Percentiles rank a stretch among this genome's conserved stretches.
Conservation (phyloP, 2,888 invertebrate genomes). For the Andrena haemorrhoa region DNA sequence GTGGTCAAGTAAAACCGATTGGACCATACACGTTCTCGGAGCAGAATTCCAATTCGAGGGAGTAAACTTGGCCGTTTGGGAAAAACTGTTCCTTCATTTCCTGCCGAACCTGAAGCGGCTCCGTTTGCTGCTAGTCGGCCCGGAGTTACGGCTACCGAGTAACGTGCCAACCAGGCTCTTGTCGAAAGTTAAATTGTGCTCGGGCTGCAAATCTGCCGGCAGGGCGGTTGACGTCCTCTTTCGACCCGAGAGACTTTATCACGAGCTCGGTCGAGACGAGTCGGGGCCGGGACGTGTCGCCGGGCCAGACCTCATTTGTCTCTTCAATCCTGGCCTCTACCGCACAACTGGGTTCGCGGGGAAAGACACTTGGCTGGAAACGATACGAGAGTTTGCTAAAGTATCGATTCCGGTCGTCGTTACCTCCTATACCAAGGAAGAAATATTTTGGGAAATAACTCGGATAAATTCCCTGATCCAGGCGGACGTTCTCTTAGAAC, state of each 20-base stretch:
- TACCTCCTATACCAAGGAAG: conserved; percentile 89
- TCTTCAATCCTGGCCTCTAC: conserved; percentile 90
- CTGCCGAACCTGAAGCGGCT: conserved; percentile 87
- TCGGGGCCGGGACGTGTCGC: conserved; percentile 51
- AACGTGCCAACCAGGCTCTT: conserved; percentile 87
- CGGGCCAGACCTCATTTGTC: conserved; percentile 86
- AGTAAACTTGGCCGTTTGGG: conserved; percentile 89
- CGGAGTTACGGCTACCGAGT: conserved; percentile 87
- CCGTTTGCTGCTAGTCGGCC: conserved; percentile 88
- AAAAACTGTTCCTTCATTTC: conserved; percentile 89
- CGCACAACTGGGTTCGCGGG: conserved; percentile 88
- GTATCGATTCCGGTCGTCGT: conserved; percentile 87
- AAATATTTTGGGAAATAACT: conserved; percentile 88
- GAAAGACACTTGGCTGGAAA: conserved; percentile 89
- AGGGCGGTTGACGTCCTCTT: conserved; percentile 75
- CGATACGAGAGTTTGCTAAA: conserved; percentile 87
- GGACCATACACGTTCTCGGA: conserved; percentile 87
- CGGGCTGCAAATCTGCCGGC: conserved; percentile 68
- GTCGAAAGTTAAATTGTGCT: conserved; percentile 84
- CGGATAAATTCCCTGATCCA: conserved; percentile 86
- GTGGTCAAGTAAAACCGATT: conserved; percentile 65
- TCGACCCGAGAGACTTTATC: conserved; percentile 81
- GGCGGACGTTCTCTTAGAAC: conserved; percentile 86
- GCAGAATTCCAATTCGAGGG: conserved; percentile 91
- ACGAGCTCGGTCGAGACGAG: conserved; percentile 75